Percentiles rank a stretch among this genome's conserved stretches.
Conservation (phyloP, 2,888 invertebrate genomes). For the Desoria tigrina region DNA sequence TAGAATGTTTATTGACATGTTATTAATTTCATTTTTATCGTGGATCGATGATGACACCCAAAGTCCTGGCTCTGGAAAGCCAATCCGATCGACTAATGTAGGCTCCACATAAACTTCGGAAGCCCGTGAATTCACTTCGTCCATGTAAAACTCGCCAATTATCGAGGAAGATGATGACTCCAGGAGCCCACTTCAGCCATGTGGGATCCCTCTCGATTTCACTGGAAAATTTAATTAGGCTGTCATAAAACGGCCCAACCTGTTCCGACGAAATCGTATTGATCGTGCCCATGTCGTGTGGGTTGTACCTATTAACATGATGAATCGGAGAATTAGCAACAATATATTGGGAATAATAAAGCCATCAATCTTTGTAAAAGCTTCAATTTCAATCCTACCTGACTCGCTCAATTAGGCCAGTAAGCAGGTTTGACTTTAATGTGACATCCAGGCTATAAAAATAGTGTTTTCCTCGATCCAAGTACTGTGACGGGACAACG, state of each 20-base stretch:
- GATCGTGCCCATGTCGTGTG: constrained; percentile 71
- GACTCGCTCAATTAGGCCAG: constrained; percentile 65
- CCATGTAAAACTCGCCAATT: constrained; percentile 80
- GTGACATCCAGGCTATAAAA: constrained; percentile 63
- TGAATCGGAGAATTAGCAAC: constrained; percentile 17
- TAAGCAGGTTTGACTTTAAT: constrained; percentile 62
- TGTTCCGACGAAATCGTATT: constrained; percentile 61
- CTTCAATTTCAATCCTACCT: constrained; percentile 58
- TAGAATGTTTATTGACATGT: no score
- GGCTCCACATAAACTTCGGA: constrained; percentile 68
- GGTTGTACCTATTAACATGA: constrained; percentile 70
- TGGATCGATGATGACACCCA: constrained; percentile 45
- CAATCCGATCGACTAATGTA: constrained; percentile 73
- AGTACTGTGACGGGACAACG: constrained; percentile 66
- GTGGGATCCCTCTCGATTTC: constrained; percentile 59
- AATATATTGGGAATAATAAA: neutral
- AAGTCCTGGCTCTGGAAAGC: constrained; percentile 62
- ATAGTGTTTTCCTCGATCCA: constrained; percentile 66
- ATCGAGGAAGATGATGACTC: constrained; percentile 71
- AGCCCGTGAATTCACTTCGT: constrained; percentile 68
- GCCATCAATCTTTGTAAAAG: no score
- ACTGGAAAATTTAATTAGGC: constrained; percentile 62
- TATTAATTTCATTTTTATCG: no score
- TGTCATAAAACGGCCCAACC: constrained; percentile 66
- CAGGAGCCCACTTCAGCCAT: constrained; percentile 66